Base-by-base conservation (phyloP, 1,140 invertebrate species). In the Arion vulgaris region DNA sequence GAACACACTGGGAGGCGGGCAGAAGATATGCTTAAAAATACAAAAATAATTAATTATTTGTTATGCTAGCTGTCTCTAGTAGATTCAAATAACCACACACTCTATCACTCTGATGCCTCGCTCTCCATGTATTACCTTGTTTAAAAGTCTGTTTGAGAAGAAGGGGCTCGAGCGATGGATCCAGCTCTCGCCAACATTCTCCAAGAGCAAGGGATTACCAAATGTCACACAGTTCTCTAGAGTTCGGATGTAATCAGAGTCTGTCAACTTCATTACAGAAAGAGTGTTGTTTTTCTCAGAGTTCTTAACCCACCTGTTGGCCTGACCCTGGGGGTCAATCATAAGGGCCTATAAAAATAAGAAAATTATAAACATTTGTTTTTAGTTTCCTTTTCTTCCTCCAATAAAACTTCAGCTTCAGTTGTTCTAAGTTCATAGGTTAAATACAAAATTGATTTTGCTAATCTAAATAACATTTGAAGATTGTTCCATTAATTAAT, bases 251-350 rank as follows among this genome's bases (percentile, higher is more conserved):
- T 89, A 92, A 85, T 93, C 91, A 13, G 84, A 62, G 77, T 92
- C 91, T 11, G 90, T 90, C 72, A 92, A 87, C 80, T 92, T 92
- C 69, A 92, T 89, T 7, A 92, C 86, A 0, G 88, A 86, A n/a
- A 92, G 80, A 57, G 87, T 88, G 76, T 90, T 88, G n/a, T 91
- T 90, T 78, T 91, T 97, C 91, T 98, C 97, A 95, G 97, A 96
- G 90, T 97, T 98, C 93, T 97, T 98, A 11, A 98, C 94, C 97
- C 97, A 98, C 90, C 91, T 91, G 89, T 97, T 98, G 0, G 97
- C 97, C 94, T 98, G 97, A 76, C 95, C 96, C 93, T 99, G 97
- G 0, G 97, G 97, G 93, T 99, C 98, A 87, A 99, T 98, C 95
- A 98, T 96, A 32, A 99, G 90, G 97, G 96, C 95, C 96, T 93